These are phyloP conservation scores for Acanthurus lineatus DNA, from an alignment of 2,797 vertebrate species.

Conservation along the genomic window DNA sequence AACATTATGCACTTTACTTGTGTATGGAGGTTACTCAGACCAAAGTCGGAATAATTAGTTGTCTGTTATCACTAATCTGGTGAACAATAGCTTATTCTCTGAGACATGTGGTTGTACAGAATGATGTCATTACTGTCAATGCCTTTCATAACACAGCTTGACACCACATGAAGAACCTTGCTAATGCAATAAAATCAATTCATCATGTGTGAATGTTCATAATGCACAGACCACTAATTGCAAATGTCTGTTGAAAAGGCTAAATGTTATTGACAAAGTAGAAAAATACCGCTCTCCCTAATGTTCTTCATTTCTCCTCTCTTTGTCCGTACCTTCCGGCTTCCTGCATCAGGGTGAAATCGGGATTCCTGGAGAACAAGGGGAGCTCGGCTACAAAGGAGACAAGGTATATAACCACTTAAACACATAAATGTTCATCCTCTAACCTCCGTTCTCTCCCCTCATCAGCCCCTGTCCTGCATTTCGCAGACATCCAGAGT, in stretches of 20 bases:
- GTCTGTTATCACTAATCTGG: slow-evolving; percentile 17
- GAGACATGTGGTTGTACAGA: slow-evolving; percentile 25
- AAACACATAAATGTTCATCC: slow-evolving; percentile 15
- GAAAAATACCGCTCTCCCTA: slow-evolving; percentile 51
- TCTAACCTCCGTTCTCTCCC: neutral
- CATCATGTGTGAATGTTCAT: slow-evolving; percentile 27
- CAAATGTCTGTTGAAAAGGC: slow-evolving; percentile 50
- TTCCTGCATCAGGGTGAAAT: slow-evolving; percentile 89
- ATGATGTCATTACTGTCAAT: slow-evolving; percentile 20
- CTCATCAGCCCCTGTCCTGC: slow-evolving; percentile 23
- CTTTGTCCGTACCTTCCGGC: slow-evolving; percentile 43
- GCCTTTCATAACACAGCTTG: slow-evolving; percentile 43
- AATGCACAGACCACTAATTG: slow-evolving; percentile 39
- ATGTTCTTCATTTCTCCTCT: slow-evolving; percentile 64
- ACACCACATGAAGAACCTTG: slow-evolving; percentile 58
- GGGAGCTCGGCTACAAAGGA: slow-evolving; percentile 94
- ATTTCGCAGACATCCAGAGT: slow-evolving; percentile 17
- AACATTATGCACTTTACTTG: slow-evolving; percentile 15
- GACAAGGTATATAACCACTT: slow-evolving; percentile 89
- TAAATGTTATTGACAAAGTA: slow-evolving; percentile 36
- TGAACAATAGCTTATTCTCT: slow-evolving; percentile 12
- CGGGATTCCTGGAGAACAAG: slow-evolving; percentile 93
- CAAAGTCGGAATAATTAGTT: neutral
- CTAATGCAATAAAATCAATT: slow-evolving; percentile 29
- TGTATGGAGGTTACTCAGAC: neutral